phyloP scores from a whole-genome alignment of 2,888 invertebrate species.

The Clitarchus hookeri region DNA sequence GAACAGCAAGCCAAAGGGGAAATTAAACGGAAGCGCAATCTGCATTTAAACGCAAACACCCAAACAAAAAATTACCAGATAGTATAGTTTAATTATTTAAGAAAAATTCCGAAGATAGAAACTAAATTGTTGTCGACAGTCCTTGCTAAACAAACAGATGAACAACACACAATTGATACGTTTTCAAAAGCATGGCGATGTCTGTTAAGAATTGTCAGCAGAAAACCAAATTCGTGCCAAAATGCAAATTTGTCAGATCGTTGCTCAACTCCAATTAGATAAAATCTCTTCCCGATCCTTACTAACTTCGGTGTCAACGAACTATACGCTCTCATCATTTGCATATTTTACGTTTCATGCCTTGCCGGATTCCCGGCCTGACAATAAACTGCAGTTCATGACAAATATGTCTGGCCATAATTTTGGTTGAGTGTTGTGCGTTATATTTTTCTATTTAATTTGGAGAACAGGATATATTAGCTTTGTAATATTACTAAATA shows the following conservation, averaged over 20 bases:
- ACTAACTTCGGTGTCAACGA: neutral
- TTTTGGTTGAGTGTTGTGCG: neutral
- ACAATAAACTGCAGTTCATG: neutral
- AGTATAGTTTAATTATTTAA: neutral
- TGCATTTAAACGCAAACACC: neutral
- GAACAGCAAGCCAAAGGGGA: neutral
- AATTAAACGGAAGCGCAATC: too few species aligned
- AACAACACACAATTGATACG: neutral
- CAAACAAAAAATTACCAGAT: neutral
- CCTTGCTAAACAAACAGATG: conserved; percentile 8
- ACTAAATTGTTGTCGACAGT: neutral
- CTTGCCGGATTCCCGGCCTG: too few species aligned
- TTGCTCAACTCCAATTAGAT: neutral
- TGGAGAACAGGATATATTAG: neutral
- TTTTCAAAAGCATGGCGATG: neutral
- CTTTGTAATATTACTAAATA: neutral
- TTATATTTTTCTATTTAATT: too few species aligned
- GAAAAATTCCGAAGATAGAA: neutral
- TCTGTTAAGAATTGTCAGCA: neutral
- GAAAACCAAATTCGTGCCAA: conserved; percentile 15
- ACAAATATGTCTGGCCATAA: neutral
- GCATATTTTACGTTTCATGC: neutral
- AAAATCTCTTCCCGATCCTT: conserved; percentile 15
- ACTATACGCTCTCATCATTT: neutral
- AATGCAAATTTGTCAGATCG: conserved; percentile 19